A percentile compares a stretch with the other conserved stretches of the same genome.
Evolutionary conservation across 2,888 invertebrate species (phyloP).

Genomic region (Lobophora halterata): DNA sequence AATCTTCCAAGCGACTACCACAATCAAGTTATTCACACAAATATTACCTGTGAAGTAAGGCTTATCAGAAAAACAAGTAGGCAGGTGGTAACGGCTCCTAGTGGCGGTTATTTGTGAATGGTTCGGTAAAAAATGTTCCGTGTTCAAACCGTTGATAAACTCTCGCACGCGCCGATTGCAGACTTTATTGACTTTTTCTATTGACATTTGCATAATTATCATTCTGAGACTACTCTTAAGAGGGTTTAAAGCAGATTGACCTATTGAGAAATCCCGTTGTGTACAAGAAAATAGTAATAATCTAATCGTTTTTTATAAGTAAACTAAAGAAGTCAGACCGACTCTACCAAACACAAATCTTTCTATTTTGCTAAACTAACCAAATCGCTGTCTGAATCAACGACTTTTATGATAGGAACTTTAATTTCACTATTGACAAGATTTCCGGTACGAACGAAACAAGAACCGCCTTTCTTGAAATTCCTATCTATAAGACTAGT

Average conservation of each 20-base stretch:
- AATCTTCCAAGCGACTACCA: slow-evolving; percentile 6
- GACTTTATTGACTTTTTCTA: slow-evolving; percentile 42
- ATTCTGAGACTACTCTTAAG: slow-evolving; percentile 5
- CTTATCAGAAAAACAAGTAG: slow-evolving; percentile 32
- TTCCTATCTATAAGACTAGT: slow-evolving; percentile 4
- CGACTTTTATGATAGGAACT: too few species aligned
- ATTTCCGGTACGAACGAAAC: neutral
- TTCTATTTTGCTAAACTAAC: too few species aligned
- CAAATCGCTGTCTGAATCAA: too few species aligned
- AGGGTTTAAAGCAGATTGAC: neutral
- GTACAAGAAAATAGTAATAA: too few species aligned
- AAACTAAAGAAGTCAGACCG: too few species aligned
- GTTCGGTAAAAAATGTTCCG: slow-evolving; percentile 61
- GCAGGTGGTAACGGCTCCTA: slow-evolving; percentile 73
- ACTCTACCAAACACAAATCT: too few species aligned
- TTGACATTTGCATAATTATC: slow-evolving; percentile 32
- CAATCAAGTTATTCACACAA: slow-evolving; percentile 9
- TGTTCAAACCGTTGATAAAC: slow-evolving; percentile 53
- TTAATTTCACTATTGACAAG: too few species aligned
- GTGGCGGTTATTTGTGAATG: slow-evolving; percentile 73
- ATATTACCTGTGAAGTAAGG: slow-evolving; percentile 26
- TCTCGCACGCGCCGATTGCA: slow-evolving; percentile 47
- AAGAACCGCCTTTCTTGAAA: slow-evolving; percentile 5
- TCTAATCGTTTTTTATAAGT: too few species aligned
- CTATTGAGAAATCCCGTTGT: too few species aligned